Evolutionary conservation across 2,888 invertebrate genomes (phyloP).

Genomic region (Cataglyphis livida): DNA sequence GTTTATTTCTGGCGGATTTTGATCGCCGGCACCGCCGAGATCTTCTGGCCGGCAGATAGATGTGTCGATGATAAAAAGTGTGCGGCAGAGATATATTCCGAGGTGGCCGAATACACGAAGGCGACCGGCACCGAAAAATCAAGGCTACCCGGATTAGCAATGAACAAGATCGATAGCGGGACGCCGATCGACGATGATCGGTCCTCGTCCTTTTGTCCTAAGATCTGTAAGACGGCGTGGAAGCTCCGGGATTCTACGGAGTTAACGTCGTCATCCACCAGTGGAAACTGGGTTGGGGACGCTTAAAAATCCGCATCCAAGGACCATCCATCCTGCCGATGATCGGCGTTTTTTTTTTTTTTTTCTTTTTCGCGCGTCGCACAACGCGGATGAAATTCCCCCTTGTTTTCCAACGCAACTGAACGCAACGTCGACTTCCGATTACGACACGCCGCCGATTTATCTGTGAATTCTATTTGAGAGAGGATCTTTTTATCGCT

Average conservation of each 20-base stretch:
- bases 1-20: constrained; percentile 58
- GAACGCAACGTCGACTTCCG: background rate
- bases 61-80: constrained; percentile 64
- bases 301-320: constrained; percentile 11
- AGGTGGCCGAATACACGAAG: constrained; percentile 60
- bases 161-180: constrained; percentile 64
- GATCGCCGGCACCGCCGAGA: constrained; percentile 43
- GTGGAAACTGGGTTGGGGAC: background rate
- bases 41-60: constrained; percentile 56
- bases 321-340: background rate
- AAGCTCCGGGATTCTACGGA: background rate
- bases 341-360: background rate
- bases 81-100: constrained; percentile 67
- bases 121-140: constrained; percentile 73
- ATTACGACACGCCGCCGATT: constrained; percentile 26
- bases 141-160: constrained; percentile 74
- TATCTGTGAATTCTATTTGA: constrained; percentile 15
- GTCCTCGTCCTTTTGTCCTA: constrained; percentile 51
- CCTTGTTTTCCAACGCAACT: background rate
- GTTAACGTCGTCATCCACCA: background rate
- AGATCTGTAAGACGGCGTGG: constrained; percentile 36
- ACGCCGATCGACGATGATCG: constrained; percentile 1
- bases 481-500: background rate
- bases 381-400: background rate
- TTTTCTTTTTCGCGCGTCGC: background rate